Base-by-base conservation (phyloP, 2,888 invertebrate genomes). In the Augiades crinisus region DNA sequence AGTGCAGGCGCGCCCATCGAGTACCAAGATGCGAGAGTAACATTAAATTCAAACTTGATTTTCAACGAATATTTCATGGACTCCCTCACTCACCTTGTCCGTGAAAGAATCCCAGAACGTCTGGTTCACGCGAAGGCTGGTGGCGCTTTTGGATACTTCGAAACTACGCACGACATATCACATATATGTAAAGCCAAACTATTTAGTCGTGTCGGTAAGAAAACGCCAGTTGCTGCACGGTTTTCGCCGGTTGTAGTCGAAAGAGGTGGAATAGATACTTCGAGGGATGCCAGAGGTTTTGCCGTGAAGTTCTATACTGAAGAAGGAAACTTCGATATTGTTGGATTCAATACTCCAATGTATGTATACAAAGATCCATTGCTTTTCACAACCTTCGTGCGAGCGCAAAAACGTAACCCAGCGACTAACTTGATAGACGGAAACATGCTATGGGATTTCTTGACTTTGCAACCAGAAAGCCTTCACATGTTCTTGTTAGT, bases 71-170 rank as follows among this genome's bases (percentile, higher is more conserved):
- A 92, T 41, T 93, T 93, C 59, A 70, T 95, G 56, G 95, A 95
- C 63, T 94, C 94, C 66, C 77, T 95, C 55, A 90, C 94, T 0
- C 95, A 96, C 72, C 95, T 98, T 64, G 93, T 93, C 66, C 90
- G 97, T 12, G 98, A 98, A 78, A 91, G 98, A 49, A 98, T 98
- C 62, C 98, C 98, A 0, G 98, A 98, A 76, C 91, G 98, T 56
- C 94, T 97, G 0, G 97, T 97, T 1, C 98, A 98, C 74, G 98
- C 98, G 0, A 98, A 98, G 81, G 98, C 98, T 54, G 96, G 94
- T 24, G 97, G 95, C 8, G 95, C 95, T 2, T 95, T 95, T 70
- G 96, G 94, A 0, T 94, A 94, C 66, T 95, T 96, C 63, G 94
- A 95, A 80, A 94, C 95, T 3, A 96, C 96, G 0, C 93, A 96